phyloP scores from a whole-genome alignment of 2,888 invertebrate genomes.

The Synanthedon vespiformis region DNA sequence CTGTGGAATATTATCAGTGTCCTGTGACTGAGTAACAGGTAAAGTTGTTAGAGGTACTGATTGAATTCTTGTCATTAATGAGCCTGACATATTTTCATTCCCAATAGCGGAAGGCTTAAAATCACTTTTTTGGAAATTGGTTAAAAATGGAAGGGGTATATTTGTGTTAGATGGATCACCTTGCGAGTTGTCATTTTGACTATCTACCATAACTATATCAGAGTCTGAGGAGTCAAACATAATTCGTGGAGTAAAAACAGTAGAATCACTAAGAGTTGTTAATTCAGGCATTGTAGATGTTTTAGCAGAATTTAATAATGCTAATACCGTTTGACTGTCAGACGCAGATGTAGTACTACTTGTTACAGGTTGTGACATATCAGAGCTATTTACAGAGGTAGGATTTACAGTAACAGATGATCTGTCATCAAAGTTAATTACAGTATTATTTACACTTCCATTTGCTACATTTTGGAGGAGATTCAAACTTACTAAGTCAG shows the following conservation, averaged over 20 bases:
- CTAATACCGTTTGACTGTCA: slow-evolving; percentile 27
- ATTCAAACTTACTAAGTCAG: slow-evolving; percentile 23
- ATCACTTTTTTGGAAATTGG: slow-evolving; percentile 39
- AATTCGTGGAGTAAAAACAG: slow-evolving; percentile 12
- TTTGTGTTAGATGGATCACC: slow-evolving; percentile 34
- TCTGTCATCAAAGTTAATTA: slow-evolving; percentile 22
- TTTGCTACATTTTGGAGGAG: slow-evolving; percentile 40
- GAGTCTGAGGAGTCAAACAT: slow-evolving; percentile 25
- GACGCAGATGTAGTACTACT: slow-evolving; percentile 25
- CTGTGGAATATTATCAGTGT: slow-evolving; percentile 21
- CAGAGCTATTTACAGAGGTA: slow-evolving; percentile 42
- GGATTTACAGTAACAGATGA: slow-evolving; percentile 18
- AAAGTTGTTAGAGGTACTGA: slow-evolving; percentile 16
- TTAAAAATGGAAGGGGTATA: slow-evolving; percentile 39
- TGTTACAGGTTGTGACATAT: slow-evolving; percentile 16
- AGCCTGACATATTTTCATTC: slow-evolving; percentile 8
- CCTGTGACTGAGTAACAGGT: slow-evolving; percentile 15
- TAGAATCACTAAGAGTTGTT: slow-evolving; percentile 8
- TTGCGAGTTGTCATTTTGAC: slow-evolving; percentile 16
- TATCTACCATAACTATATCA: slow-evolving; percentile 14
- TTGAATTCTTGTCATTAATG: slow-evolving; percentile 2
- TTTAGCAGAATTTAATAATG: slow-evolving; percentile 8
- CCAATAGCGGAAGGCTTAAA: slow-evolving; percentile 20
- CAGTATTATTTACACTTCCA: slow-evolving; percentile 45
- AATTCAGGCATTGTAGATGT: slow-evolving; percentile 3